These are phyloP conservation scores for Ips typographus DNA, from an alignment of 1,140 invertebrate genomes.

Conservation along the genomic window DNA sequence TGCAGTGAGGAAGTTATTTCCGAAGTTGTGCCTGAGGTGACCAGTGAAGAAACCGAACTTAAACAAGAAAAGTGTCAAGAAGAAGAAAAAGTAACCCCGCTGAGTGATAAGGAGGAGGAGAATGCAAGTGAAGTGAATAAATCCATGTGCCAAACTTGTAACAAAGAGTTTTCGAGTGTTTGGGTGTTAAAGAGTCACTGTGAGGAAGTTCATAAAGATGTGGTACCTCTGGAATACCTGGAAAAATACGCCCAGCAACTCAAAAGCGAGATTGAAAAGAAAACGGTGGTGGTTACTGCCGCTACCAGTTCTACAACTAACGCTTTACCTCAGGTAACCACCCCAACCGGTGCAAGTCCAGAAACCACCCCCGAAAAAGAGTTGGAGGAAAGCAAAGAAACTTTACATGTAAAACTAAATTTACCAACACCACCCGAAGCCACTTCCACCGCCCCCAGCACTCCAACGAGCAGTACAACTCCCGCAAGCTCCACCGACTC, in stretches of 20 bases:
- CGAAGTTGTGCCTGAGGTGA: constrained; percentile 50
- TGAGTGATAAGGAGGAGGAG: constrained; percentile 60
- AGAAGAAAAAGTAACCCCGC: constrained; percentile 54
- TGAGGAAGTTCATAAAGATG: constrained; percentile 90
- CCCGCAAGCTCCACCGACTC: constrained; percentile 68
- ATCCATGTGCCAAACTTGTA: constrained; percentile 85
- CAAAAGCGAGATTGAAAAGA: constrained; percentile 82
- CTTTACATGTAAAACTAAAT: constrained; percentile 52
- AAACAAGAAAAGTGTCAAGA: constrained; percentile 52
- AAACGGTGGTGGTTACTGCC: constrained; percentile 68
- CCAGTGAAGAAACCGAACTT: constrained; percentile 52
- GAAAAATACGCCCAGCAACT: constrained; percentile 91
- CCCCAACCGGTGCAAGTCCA: constrained; percentile 47
- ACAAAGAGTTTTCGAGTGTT: constrained; percentile 92
- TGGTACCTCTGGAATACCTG: constrained; percentile 85
- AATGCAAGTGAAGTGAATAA: constrained; percentile 70
- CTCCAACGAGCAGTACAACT: constrained; percentile 60
- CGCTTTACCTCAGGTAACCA: constrained; percentile 62
- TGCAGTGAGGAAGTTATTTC: constrained; percentile 50
- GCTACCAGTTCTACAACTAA: constrained; percentile 60
- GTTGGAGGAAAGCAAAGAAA: constrained; percentile 55
- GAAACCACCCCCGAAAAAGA: constrained; percentile 54
- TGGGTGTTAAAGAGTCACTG: constrained; percentile 95
- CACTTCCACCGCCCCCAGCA: constrained; percentile 62
- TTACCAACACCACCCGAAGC: constrained; percentile 57